Evolutionary conservation across 2,888 invertebrate genomes (phyloP), one percentile per base, ranked within the genome.

Genomic region (Aphodius granarius): DNA sequence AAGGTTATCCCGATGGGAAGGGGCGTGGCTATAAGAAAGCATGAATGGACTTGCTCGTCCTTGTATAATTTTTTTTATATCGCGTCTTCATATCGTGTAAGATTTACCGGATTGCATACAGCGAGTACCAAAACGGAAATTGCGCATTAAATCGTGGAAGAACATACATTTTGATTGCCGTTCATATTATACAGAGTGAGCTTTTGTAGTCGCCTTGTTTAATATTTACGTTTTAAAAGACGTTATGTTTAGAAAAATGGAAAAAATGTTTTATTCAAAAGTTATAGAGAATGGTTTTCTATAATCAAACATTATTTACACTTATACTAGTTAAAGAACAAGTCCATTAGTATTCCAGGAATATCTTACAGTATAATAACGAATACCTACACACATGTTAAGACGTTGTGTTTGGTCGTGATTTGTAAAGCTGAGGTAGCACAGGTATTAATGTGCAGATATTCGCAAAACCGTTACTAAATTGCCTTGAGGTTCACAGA

Each of bases 31-130:
- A 63, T 66, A 5, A 22, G 63, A 63, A 66, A 71, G 73, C 76
- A 76, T 76, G 76, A 76, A 76, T 76, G 76, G 73, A 76, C 76
- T 73, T 73, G 76, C 65, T 76, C 20, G 20, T 21, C 73, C 43
- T 6, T 43, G 43, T 13, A 43, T 43, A 6, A 43, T 43, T 43
- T 43, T 43, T 9, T 43, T 13, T n/a, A n/a, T n/a, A n/a, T n/a
- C n/a, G n/a, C n/a, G n/a, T 43, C 43, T 43, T 43, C 43, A 13
- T n/a, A 43, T 43, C 43, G 43, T 13, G 43, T 43, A 43, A 43
- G 43, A 43, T 43, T 43, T 43, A 13, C 43, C 43, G 43, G 43
- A 43, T 43, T 43, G 13, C 43, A 43, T 43, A 43, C 43, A 43
- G 43, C 9, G 13, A 13, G 43, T 43, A 1, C 9, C 43, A 43